A percentile compares a stretch with the other conserved stretches of the same genome.
Conservation (phyloP, 2,888 invertebrate genomes). For the Flexamia atlantica region DNA sequence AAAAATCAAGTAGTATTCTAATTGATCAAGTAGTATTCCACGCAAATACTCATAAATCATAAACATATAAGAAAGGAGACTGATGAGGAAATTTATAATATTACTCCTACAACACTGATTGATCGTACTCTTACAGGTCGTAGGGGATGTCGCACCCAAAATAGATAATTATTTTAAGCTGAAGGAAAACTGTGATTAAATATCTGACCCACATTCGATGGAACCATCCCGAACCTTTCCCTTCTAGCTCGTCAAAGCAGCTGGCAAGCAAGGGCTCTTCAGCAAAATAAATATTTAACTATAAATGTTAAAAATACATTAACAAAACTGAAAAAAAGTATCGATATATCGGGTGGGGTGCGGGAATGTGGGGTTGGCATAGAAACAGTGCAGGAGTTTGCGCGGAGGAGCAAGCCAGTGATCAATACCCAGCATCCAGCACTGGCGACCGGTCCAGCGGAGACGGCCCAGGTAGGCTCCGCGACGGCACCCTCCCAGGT, state of each 20-base stretch:
- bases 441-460: not conserved
- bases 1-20: too few species aligned
- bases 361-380: conserved; percentile 54
- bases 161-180: conserved; percentile 21
- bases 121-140: not conserved
- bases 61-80: too few species aligned
- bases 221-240: not conserved
- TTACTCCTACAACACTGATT: too few species aligned
- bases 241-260: not conserved
- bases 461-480: conserved; percentile 1
- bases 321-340: conserved; percentile 52
- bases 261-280: not conserved
- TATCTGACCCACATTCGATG: not conserved
- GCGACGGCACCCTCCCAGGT: not conserved
- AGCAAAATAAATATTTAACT: conserved; percentile 19
- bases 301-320: conserved; percentile 41
- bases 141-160: not conserved
- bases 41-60: too few species aligned
- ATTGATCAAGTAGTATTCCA: too few species aligned
- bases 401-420: not conserved
- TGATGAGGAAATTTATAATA: too few species aligned
- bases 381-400: conserved; percentile 51
- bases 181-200: not conserved
- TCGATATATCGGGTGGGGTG: conserved; percentile 40
- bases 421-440: conserved; percentile 38